Base-by-base conservation (phyloP, 2,797 vertebrate species). In the Vultur gryphus region DNA sequence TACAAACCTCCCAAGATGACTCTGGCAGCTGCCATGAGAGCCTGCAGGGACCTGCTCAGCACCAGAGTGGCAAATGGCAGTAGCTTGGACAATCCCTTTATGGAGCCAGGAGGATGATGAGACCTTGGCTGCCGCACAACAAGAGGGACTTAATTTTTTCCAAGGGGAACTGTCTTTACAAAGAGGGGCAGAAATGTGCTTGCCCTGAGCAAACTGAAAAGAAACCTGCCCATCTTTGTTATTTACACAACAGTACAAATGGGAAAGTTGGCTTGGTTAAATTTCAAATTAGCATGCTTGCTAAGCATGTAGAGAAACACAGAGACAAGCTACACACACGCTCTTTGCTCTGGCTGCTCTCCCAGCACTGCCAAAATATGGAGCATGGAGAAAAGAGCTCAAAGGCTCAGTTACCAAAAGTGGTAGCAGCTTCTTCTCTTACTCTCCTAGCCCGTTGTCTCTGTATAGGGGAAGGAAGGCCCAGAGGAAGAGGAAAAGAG, bases 71-170 rank as follows among this genome's bases (percentile, higher is more conserved):
- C 29, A 48, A 65, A 21, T 2, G 33, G 23, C 51, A 48, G 57
- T 3, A 49, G n/a, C 26, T 21, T 4, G 2, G 66, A 48, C 37
- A 78, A 12, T 5, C 4, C 48, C 9, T 43, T 62, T 11, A 10
- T 8, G 48, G 31, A 80, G 37, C 11, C 59, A n/a, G 26, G 26
- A 69, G 14, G 4, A 19, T 0, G 0, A 31, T 10, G 52, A 58
- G 12, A 39, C 18, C 5, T 43, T 16, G 29, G 61, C 54, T 80
- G 64, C 31, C 1, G 2, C 4, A 6, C 29, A 35, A 24, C 29
- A 6, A 15, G 73, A 51, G 3, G 37, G 21, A 73, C 19, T 44
- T 86, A 4, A 13, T 29, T 33, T 65, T 71, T 86, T 23, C 33
- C 58, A 76, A n/a, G 28, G 13, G 58, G 44, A 79, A 5, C 16